A percentile compares a stretch with the other conserved stretches of the same genome.
These are phyloP conservation scores for Drosophila mayri DNA, from an alignment of 1,140 invertebrate genomes.

Conservation along the genomic window DNA sequence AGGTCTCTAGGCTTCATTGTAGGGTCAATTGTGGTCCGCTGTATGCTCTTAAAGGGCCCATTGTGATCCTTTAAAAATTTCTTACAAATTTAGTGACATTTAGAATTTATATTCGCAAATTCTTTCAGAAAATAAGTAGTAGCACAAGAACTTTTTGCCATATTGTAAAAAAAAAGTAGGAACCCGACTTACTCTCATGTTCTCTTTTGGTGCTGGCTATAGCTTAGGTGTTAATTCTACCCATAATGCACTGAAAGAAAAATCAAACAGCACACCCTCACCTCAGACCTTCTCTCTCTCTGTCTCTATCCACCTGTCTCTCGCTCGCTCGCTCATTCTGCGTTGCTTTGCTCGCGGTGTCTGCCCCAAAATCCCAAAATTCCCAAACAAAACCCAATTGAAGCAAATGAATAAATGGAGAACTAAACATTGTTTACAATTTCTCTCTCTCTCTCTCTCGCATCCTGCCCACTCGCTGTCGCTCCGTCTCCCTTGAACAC, in stretches of 20 bases:
- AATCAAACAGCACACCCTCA: background rate
- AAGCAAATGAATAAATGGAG: slow-evolving; percentile 29
- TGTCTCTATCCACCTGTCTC: slow-evolving; percentile 3
- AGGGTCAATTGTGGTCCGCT: slow-evolving; percentile 26
- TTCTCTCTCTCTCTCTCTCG: slow-evolving; percentile 57
- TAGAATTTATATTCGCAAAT: background rate
- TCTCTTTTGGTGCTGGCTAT: slow-evolving; percentile 38
- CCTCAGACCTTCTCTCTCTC: background rate
- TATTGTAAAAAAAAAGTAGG: slow-evolving; percentile 27
- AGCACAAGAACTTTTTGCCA: background rate
- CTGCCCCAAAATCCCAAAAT: slow-evolving; percentile 17
- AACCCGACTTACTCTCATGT: background rate
- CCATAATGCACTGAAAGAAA: slow-evolving; percentile 28
- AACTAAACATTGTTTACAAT: slow-evolving; percentile 60
- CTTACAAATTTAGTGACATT: background rate
- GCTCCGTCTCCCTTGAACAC: slow-evolving; percentile 3
- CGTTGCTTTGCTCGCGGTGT: slow-evolving; percentile 74
- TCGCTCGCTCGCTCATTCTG: slow-evolving; percentile 32
- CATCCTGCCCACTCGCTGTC: slow-evolving; percentile 21
- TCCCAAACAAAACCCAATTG: background rate
- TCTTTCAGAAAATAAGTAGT: background rate
- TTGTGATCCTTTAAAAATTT: background rate
- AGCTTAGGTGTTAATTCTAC: slow-evolving; percentile 23
- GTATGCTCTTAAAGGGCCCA: background rate
- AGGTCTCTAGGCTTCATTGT: background rate